Evolutionary conservation across 2,797 vertebrate genomes (phyloP), one percentile per base, ranked within the genome.

Genomic region (Falco columbarius): DNA sequence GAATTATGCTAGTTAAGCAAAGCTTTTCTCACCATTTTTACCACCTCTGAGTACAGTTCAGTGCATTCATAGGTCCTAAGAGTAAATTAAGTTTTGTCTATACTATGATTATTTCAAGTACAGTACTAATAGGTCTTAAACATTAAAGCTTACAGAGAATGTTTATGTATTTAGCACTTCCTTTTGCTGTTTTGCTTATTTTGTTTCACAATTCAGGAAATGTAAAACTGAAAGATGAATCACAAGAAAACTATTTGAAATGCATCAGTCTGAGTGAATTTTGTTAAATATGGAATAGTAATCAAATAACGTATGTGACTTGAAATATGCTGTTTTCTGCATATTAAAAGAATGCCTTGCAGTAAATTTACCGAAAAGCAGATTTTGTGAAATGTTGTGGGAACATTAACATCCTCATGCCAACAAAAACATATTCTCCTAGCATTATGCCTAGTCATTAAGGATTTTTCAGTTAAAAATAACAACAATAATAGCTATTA

Each of bases 281-380:
- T 94, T 55, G 58, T 92, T 92, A 96, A 93, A 89, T 94, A 93
- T 61, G 68, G 66, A 94, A 84, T 76, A 91, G 73, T 96, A 93
- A 93, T 94, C 90, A 90, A 89, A 89, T 94, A 95, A 86, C 3
- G 15, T 93, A 83, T 81, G 73, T 75, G 88, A 70, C 82, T 97
- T 87, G 81, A 95, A 97, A 96, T 95, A 85, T 76, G 82, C 91
- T 89, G 46, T 79, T 66, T 95, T 58, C 88, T 93, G 93, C 93
- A 92, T 94, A 82, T 96, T 94, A 95, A 92, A 93, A 94, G 49
- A 94, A 72, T 95, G 61, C 94, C 89, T 86, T 90, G 55, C 91
- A 97, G 93, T 91, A 95, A 90, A 97, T 96, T 95, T 96, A 96
- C 61, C 26, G 2, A 91, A 93, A 94, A 83, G 30, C 65, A 97